These are phyloP conservation scores for Recurvirostra avosetta DNA, from an alignment of 2,113 vertebrate genomes.

Conservation along the genomic window DNA sequence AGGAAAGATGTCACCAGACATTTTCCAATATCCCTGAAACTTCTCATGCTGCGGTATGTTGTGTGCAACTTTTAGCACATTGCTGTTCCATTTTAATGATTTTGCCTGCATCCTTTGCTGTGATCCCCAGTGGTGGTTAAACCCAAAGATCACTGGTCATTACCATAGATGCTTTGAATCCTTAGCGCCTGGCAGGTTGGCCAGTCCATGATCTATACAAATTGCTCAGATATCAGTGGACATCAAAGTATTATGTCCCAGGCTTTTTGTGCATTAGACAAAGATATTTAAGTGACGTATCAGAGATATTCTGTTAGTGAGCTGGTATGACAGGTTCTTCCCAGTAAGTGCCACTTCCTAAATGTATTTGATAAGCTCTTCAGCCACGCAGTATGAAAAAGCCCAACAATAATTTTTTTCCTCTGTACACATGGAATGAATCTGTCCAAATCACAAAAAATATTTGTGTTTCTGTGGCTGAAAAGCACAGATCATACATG, in stretches of 20 bases:
- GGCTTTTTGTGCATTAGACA: not conserved
- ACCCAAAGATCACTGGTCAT: not conserved
- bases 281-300: not conserved
- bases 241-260: not conserved
- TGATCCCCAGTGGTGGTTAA: not conserved
- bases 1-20: not conserved
- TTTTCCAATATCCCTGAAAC: not conserved
- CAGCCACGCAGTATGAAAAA: not conserved
- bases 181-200: not conserved
- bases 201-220: not conserved
- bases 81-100: not conserved
- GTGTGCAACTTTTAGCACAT: not conserved
- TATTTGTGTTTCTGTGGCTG: not conserved
- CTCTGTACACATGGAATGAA: not conserved
- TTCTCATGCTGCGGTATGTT: not conserved
- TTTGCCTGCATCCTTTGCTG: not conserved
- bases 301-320: not conserved
- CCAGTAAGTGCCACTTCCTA: not conserved
- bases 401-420: not conserved
- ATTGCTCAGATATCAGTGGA: not conserved
- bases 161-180: not conserved
- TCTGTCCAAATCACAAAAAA: not conserved
- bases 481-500: not conserved
- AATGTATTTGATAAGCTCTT: not conserved
- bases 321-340: accelerated